These are phyloP conservation scores for Ormyrus thymus DNA, from an alignment of 2,888 invertebrate genomes.

Conservation along the genomic window DNA sequence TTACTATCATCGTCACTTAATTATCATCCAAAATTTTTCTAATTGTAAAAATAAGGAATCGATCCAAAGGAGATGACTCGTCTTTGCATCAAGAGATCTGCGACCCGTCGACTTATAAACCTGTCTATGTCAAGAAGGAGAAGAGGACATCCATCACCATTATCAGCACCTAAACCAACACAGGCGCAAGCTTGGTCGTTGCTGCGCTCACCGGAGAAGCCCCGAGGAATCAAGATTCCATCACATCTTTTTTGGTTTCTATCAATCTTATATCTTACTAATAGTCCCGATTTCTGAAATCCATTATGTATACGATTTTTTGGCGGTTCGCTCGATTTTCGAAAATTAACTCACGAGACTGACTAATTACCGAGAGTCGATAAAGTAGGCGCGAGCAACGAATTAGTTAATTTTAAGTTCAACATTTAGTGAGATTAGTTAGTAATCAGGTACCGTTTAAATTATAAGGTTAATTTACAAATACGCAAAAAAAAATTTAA, in stretches of 20 bases:
- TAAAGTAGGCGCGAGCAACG: constrained; percentile 29
- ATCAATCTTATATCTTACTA: background rate
- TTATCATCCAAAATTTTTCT: background rate
- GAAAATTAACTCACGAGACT: constrained; percentile 36
- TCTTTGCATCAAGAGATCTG: background rate
- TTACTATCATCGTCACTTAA: background rate
- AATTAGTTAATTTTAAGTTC: constrained; percentile 50
- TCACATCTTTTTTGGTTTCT: background rate
- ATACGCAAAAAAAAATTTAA: background rate
- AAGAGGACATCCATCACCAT: background rate
- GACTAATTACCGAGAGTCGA: constrained; percentile 40
- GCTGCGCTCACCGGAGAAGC: constrained; percentile 26
- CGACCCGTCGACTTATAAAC: background rate
- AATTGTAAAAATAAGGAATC: background rate
- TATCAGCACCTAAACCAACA: background rate
- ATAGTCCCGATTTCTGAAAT: background rate
- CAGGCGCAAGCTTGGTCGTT: constrained; percentile 5
- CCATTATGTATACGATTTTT: background rate
- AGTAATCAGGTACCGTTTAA: constrained; percentile 39
- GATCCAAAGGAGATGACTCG: background rate
- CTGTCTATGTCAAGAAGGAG: constrained; percentile 1
- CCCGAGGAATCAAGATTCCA: constrained; percentile 15
- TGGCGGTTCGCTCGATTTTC: constrained; percentile 52
- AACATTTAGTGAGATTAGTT: constrained; percentile 60
- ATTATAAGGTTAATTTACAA: background rate